Percentiles rank a stretch among this genome's conserved stretches.
These are phyloP conservation scores for Molanna angustata DNA, from an alignment of 2,888 invertebrate species.

Conservation along the genomic window DNA sequence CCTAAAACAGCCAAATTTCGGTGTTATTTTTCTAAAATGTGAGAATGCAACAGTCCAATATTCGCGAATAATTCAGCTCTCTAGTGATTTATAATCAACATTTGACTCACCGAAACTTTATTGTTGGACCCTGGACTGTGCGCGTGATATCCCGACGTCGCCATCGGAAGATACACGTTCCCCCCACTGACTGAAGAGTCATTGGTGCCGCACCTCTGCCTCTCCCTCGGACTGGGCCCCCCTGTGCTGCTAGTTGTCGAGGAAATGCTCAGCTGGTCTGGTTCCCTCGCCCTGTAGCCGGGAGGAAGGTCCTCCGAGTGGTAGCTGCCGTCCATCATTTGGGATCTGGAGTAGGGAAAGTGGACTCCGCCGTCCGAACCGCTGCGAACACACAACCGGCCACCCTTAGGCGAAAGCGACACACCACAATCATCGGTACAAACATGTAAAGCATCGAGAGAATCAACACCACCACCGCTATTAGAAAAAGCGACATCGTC, in stretches of 20 bases:
- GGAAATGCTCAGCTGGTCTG: conserved; percentile 61
- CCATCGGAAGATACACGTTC: conserved; percentile 57
- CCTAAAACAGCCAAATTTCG: too few species aligned
- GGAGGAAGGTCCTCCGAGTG: conserved; percentile 55
- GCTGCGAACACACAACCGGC: conserved; percentile 44
- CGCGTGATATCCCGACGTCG: conserved; percentile 46
- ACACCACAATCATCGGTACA: too few species aligned
- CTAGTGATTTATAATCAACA: too few species aligned
- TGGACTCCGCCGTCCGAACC: conserved; percentile 58
- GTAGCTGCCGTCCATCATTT: conserved; percentile 53
- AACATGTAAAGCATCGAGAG: conserved; percentile 12
- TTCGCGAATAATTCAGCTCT: too few species aligned
- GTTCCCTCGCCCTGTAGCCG: conserved; percentile 52
- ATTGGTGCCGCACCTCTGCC: conserved; percentile 49
- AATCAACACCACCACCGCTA: too few species aligned
- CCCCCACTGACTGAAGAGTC: conserved; percentile 42
- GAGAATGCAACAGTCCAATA: too few species aligned
- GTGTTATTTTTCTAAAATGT: too few species aligned
- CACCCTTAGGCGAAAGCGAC: conserved; percentile 36
- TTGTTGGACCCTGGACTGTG: conserved; percentile 59
- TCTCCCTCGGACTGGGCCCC: conserved; percentile 48
- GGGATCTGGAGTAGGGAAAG: conserved; percentile 50
- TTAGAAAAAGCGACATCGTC: too few species aligned
- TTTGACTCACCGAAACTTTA: conserved; percentile 62
- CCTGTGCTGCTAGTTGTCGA: conserved; percentile 59